Evolutionary conservation across 2,797 vertebrate genomes (phyloP).

Genomic region (Sylvia borin): DNA sequence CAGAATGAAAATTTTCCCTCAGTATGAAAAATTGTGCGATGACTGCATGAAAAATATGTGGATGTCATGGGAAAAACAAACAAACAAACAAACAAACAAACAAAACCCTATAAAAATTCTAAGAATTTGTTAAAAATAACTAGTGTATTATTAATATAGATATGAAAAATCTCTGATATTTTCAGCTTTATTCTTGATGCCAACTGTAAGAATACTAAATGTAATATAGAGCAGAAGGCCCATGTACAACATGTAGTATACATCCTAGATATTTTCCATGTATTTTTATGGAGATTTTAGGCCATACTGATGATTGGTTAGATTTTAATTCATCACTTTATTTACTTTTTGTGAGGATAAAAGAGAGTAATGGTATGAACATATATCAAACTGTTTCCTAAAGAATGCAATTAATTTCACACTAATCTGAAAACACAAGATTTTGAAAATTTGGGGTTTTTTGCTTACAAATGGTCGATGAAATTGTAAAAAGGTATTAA

Average conservation of each 20-base stretch:
- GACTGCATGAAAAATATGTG: not conserved
- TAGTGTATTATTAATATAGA: not conserved
- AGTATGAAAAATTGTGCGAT: not conserved
- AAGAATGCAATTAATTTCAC: not conserved
- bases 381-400: not conserved
- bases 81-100: too few relatives aligned
- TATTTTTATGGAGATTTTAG: not conserved
- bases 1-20: not conserved
- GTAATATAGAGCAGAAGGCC: rapidly evolving
- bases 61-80: not conserved
- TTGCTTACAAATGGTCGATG: not conserved
- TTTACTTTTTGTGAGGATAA: not conserved
- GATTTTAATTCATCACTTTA: not conserved
- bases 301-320: not conserved
- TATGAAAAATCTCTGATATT: not conserved
- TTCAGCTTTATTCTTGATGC: not conserved
- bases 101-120: not conserved
- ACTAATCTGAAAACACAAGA: not conserved
- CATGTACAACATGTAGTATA: not conserved
- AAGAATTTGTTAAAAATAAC: not conserved
- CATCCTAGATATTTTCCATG: not conserved
- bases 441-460: not conserved
- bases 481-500: not conserved
- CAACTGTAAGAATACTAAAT: not conserved
- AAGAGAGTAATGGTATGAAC: not conserved